phyloP scores from a whole-genome alignment of 2,888 invertebrate genomes.

The Aphodius granarius region DNA sequence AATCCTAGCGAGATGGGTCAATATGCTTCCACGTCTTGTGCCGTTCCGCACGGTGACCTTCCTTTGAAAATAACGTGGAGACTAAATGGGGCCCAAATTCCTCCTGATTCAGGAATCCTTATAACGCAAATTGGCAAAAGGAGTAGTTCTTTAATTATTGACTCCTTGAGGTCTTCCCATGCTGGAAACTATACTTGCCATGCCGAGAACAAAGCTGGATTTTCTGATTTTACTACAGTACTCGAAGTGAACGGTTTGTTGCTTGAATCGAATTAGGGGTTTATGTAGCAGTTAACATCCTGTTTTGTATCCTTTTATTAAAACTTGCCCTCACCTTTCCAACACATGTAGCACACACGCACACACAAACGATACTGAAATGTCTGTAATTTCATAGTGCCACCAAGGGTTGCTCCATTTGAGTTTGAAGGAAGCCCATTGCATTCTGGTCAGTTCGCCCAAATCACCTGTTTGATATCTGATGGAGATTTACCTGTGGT shows the following conservation, averaged over 20 bases:
- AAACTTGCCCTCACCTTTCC: conserved; percentile 1
- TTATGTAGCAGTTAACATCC: not conserved
- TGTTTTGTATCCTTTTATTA: not conserved
- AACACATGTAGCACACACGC: not conserved
- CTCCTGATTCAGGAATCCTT: conserved; percentile 30
- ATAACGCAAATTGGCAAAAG: conserved; percentile 36
- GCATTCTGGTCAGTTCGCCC: conserved; percentile 56
- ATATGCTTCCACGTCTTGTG: conserved; percentile 50
- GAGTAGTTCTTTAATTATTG: conserved; percentile 59
- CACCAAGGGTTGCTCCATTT: conserved; percentile 73
- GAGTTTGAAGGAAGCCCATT: conserved; percentile 69
- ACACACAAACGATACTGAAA: not conserved
- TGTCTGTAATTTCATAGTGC: conserved; percentile 57
- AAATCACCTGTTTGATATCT: conserved; percentile 52
- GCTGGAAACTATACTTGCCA: conserved; percentile 73
- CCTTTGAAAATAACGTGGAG: conserved; percentile 59
- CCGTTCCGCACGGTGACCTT: conserved; percentile 56
- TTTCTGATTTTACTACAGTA: conserved; percentile 67
- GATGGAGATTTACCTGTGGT: conserved; percentile 58
- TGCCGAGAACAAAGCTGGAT: conserved; percentile 70
- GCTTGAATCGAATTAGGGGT: not conserved
- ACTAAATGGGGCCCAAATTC: conserved; percentile 54
- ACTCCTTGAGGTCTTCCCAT: conserved; percentile 38
- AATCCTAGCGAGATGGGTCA: conserved; percentile 64
- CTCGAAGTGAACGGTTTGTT: conserved; percentile 69